Percentiles rank a stretch among this genome's conserved stretches.
Evolutionary conservation across 2,113 vertebrate genomes (phyloP).

Genomic region (Mixornis gularis): DNA sequence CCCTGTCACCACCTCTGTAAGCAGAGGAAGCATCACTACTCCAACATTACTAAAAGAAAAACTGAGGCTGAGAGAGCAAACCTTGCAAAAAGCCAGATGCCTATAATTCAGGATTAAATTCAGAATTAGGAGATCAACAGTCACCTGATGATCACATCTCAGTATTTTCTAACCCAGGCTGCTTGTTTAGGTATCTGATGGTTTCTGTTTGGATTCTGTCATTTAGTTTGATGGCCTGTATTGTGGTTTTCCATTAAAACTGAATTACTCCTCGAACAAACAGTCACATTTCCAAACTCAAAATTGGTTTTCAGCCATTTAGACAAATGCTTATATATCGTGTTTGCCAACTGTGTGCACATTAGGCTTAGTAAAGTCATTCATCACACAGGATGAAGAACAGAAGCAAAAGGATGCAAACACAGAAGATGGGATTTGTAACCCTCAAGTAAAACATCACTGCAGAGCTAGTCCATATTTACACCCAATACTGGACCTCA

Average conservation of each 20-base stretch:
- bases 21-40: background rate
- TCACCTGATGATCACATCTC: background rate
- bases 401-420: background rate
- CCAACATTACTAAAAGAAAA: background rate
- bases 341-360: background rate
- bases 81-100: background rate
- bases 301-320: background rate
- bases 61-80: background rate
- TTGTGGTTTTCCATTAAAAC: background rate
- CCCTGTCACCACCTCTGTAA: background rate
- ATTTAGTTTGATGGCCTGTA: background rate
- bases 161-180: background rate
- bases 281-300: background rate
- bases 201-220: background rate
- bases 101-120: background rate
- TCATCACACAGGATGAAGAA: background rate
- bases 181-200: background rate
- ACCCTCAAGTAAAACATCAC: background rate
- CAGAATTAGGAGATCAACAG: background rate
- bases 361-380: conserved; percentile 3
- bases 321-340: background rate
- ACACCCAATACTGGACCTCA: background rate
- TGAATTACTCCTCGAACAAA: background rate
- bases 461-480: background rate
- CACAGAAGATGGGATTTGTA: background rate